A percentile compares a stretch with the other conserved stretches of the same genome.
Evolutionary conservation across 2,113 vertebrate genomes (phyloP).

Genomic region (Cryptomyrus ogoouensis): DNA sequence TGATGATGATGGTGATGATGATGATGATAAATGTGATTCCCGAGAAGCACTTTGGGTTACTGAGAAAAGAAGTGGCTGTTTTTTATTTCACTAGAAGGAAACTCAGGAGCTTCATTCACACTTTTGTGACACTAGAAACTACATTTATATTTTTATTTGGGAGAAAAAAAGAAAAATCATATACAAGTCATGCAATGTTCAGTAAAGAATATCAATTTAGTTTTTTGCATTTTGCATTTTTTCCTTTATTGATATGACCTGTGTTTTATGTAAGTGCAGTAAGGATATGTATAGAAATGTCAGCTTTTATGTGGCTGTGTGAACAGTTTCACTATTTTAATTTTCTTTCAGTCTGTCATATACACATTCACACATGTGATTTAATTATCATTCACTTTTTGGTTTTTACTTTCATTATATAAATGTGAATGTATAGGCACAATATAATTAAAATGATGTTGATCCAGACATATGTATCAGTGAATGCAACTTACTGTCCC

Average conservation of each 20-base stretch:
- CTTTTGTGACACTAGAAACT: not conserved
- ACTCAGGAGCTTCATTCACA: not conserved
- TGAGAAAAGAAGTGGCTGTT: not conserved
- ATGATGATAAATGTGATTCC: not conserved
- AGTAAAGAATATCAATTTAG: not conserved
- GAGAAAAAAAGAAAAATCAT: not conserved
- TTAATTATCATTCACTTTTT: not conserved
- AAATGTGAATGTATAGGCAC: not conserved
- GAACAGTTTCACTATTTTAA: not conserved
- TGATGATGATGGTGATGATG: not conserved
- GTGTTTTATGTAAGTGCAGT: not conserved
- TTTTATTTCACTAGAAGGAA: not conserved
- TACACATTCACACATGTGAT: not conserved
- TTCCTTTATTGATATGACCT: not conserved
- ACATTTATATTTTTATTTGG: not conserved
- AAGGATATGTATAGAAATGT: not conserved
- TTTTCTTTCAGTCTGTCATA: not conserved
- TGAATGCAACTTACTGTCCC: not conserved
- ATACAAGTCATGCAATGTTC: not conserved
- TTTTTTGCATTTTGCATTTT: not conserved
- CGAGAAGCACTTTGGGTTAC: not conserved
- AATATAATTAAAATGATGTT: not conserved
- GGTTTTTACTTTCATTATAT: not conserved
- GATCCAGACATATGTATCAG: not conserved
- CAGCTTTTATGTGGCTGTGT: not conserved